phyloP scores from a whole-genome alignment of 2,888 invertebrate species.

The Stegophylla sp. region DNA sequence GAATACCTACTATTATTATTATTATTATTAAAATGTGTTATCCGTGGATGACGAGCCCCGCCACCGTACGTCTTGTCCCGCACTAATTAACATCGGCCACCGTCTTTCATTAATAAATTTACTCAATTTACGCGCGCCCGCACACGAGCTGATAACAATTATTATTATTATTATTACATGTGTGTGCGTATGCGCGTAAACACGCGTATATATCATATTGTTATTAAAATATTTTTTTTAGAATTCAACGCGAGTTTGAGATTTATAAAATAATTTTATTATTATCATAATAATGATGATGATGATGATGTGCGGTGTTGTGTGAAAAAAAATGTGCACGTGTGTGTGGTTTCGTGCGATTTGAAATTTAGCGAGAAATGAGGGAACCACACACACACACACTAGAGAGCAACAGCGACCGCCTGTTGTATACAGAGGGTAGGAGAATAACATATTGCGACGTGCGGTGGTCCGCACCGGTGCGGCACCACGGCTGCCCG shows the following conservation, averaged over 20 bases:
- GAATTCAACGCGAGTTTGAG: no score
- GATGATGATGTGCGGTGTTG: no score
- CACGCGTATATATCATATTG: no score
- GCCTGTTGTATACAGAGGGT: not conserved
- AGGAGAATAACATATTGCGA: no score
- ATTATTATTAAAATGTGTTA: not conserved
- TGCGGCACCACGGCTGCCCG: constrained; percentile 2
- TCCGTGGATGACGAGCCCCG: not conserved
- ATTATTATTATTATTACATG: no score
- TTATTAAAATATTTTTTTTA: no score
- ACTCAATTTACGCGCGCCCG: constrained; percentile 30
- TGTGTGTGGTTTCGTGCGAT: not conserved
- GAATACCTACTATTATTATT: not conserved
- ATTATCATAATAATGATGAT: no score
- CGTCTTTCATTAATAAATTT: constrained; percentile 48
- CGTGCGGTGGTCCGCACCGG: not conserved
- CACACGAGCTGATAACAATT: not conserved
- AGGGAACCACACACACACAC: not conserved
- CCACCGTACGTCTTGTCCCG: not conserved
- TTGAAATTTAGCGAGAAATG: not conserved
- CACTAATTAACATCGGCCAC: constrained; percentile 45
- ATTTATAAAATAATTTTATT: no score
- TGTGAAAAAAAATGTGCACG: no score
- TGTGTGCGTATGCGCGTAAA: not conserved
- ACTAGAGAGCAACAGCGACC: not conserved